phyloP scores from a whole-genome alignment of 37 sponge, comb jelly and placozoan genomes.

The Haliclona indistincta region DNA sequence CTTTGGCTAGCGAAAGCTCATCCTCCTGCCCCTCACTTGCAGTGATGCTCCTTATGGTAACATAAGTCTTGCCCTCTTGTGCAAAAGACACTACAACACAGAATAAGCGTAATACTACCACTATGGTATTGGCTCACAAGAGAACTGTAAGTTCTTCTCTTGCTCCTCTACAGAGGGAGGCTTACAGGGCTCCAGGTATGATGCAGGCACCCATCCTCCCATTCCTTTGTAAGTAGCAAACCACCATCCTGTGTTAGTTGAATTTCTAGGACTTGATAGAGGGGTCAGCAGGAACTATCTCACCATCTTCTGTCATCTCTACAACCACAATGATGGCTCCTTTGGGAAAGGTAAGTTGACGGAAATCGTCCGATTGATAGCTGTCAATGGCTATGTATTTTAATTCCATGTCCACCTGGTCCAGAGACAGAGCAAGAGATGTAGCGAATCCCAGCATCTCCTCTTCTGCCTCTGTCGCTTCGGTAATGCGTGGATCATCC shows the following conservation, averaged over 20 bases:
- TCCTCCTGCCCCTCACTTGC: slow-evolving; percentile 35
- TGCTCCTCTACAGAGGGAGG: too few relatives aligned
- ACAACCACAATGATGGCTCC: slow-evolving; percentile 46
- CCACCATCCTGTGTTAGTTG: slow-evolving; percentile 67
- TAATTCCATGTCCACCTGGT: not conserved
- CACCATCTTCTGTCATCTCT: slow-evolving; percentile 68
- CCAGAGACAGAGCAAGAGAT: not conserved
- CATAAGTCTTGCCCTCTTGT: not conserved
- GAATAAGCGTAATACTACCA: too few relatives aligned
- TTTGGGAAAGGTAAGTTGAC: slow-evolving; percentile 49
- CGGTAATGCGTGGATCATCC: not conserved
- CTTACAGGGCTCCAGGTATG: slow-evolving; percentile 53
- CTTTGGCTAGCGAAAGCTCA: slow-evolving; percentile 49
- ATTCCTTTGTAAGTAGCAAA: slow-evolving; percentile 28
- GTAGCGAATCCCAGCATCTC: slow-evolving; percentile 1
- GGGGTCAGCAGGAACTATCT: not conserved
- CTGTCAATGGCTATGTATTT: slow-evolving; percentile 50
- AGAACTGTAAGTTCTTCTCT: too few relatives aligned
- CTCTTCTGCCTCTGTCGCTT: not conserved
- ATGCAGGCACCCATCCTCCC: slow-evolving; percentile 68
- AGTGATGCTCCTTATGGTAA: slow-evolving; percentile 1
- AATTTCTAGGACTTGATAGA: not conserved
- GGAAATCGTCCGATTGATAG: slow-evolving; percentile 31
- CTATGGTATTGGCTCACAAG: too few relatives aligned
- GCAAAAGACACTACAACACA: too few relatives aligned